These are phyloP conservation scores for Microcebus jonahi DNA, from an alignment of 2,113 vertebrate species.

Conservation along the genomic window DNA sequence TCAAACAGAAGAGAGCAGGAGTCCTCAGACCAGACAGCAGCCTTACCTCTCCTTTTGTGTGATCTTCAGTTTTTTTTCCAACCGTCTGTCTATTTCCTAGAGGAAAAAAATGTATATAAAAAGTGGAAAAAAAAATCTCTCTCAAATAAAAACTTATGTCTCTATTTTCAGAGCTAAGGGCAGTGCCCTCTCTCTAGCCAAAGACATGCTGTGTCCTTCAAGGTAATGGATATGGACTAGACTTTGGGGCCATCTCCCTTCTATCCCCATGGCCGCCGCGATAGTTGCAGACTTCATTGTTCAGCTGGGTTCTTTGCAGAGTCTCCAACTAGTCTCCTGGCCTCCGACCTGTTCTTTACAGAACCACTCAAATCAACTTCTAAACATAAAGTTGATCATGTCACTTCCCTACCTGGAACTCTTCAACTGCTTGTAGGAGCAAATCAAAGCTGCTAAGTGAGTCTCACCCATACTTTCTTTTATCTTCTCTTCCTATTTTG, in stretches of 20 bases:
- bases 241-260: conserved; percentile 38
- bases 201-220: neutral
- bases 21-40: conserved; percentile 19
- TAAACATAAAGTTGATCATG: neutral
- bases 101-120: conserved; percentile 81
- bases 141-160: conserved; percentile 73
- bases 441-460: neutral
- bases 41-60: conserved; percentile 95
- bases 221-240: neutral
- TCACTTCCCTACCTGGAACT: neutral
- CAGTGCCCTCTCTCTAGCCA: conserved; percentile 40
- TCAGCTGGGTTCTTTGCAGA: neutral
- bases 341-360: neutral
- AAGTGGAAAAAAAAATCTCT: conserved; percentile 77
- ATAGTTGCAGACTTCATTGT: neutral
- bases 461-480: neutral
- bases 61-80: conserved; percentile 97
- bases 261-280: neutral
- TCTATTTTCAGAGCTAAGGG: conserved; percentile 67
- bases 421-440: neutral
- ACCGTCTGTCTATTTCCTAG: conserved; percentile 97
- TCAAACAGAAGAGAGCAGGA: neutral
- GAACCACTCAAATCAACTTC: neutral
- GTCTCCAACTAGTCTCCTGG: neutral
- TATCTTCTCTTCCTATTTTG: neutral